These are phyloP conservation scores for Pharmacophagus antenor DNA, from an alignment of 2,888 invertebrate species.

Conservation along the genomic window DNA sequence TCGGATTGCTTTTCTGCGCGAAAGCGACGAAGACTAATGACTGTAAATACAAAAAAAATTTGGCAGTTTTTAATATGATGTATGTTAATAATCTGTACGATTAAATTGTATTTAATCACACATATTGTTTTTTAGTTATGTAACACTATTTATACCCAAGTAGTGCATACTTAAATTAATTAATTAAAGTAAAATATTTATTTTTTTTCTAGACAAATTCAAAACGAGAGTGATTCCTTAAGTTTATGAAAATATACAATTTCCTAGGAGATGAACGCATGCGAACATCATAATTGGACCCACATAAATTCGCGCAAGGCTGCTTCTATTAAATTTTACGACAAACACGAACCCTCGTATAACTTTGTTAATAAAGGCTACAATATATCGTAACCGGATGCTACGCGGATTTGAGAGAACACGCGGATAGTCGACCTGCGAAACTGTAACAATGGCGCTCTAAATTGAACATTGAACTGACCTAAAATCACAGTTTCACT, in stretches of 20 bases:
- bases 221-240: conserved; percentile 33
- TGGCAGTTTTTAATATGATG: no score
- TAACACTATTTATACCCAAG: no score
- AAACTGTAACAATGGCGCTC: conserved; percentile 31
- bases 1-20: conserved; percentile 54
- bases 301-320: conserved; percentile 64
- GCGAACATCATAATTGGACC: conserved; percentile 50
- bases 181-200: neutral
- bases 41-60: conserved; percentile 33
- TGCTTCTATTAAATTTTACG: conserved; percentile 76
- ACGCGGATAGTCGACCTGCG: conserved; percentile 29
- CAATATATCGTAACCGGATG: conserved; percentile 64
- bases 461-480: neutral
- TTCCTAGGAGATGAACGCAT: conserved; percentile 51
- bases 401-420: conserved; percentile 47
- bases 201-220: neutral
- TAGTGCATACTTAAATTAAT: no score
- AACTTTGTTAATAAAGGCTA: conserved; percentile 77
- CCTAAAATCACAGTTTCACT: neutral
- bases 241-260: conserved; percentile 41
- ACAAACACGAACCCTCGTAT: conserved; percentile 68
- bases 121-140: no score
- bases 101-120: no score
- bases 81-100: no score
- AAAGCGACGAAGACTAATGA: conserved; percentile 29